Percentiles rank a stretch among this genome's conserved stretches.
phyloP scores from a whole-genome alignment of 2,113 vertebrate species.

The Eulacestoma nigropectus region DNA sequence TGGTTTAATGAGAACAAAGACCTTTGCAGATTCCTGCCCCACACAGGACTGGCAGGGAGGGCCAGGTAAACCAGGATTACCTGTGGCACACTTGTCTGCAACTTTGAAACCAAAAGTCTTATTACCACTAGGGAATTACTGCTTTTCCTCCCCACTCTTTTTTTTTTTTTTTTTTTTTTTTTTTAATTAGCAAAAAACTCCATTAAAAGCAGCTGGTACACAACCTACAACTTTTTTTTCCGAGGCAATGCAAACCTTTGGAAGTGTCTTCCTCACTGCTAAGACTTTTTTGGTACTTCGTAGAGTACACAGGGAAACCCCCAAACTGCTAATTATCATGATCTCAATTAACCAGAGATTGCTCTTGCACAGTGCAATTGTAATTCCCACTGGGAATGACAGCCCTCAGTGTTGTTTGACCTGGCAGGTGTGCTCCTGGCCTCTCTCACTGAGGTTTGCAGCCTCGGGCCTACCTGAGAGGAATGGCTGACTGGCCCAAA shows the following conservation, averaged over 20 bases:
- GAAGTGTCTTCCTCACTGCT: background rate
- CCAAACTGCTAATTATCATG: background rate
- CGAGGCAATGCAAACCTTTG: background rate
- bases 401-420: background rate
- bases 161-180: background rate
- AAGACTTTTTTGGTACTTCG: background rate
- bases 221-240: background rate
- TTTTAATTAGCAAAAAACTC: background rate
- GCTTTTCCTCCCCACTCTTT: too few relatives aligned
- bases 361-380: background rate
- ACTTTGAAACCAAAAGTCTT: background rate
- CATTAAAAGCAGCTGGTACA: background rate
- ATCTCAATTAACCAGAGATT: accelerated
- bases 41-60: accelerated
- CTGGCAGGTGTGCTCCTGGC: accelerated
- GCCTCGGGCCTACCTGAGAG: accelerated
- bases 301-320: accelerated
- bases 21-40: accelerated
- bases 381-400: accelerated
- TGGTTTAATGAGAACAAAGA: background rate
- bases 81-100: background rate
- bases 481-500: accelerated
- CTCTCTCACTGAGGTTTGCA: too few relatives aligned
- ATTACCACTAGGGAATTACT: accelerated
- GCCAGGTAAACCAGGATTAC: too few relatives aligned